Evolutionary conservation across 1,140 invertebrate genomes (phyloP).

Genomic region (Himalopsyche phryganea): DNA sequence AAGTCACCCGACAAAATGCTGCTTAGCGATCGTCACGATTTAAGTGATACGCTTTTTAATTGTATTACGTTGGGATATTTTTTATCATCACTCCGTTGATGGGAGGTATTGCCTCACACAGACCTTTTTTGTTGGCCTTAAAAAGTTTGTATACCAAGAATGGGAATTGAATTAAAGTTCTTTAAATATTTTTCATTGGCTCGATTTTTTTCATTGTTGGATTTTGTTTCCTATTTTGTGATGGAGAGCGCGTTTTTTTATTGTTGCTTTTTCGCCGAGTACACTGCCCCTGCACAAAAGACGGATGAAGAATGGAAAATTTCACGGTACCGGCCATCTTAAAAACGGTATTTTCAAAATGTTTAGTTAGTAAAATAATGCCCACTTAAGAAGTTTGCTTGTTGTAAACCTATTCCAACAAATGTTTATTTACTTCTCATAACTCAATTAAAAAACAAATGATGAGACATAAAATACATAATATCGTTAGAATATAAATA

Average conservation of each 20-base stretch:
- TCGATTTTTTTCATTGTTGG: conserved; percentile 19
- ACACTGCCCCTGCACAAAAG: conserved; percentile 5
- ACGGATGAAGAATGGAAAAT: conserved; percentile 9
- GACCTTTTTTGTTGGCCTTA: conserved; percentile 13
- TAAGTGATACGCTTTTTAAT: conserved; percentile 18
- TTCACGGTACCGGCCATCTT: conserved; percentile 7
- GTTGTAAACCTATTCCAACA: too few species aligned
- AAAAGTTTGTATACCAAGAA: conserved; percentile 20
- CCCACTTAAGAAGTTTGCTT: neutral
- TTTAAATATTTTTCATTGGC: conserved; percentile 24
- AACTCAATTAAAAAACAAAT: too few species aligned
- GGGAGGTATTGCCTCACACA: conserved; percentile 17
- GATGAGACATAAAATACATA: neutral
- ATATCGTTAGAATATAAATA: too few species aligned
- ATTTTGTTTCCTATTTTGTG: conserved; percentile 7
- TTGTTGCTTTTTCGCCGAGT: conserved; percentile 10
- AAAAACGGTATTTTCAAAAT: conserved; percentile 8
- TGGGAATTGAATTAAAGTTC: conserved; percentile 28
- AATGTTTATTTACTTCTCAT: too few species aligned
- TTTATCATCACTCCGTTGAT: conserved; percentile 3
- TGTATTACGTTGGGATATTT: conserved; percentile 13
- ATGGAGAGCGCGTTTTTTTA: neutral
- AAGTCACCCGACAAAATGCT: neutral
- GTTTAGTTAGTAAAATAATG: conserved; percentile 8
- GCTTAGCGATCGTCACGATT: conserved; percentile 15